Conservation (phyloP, 2,113 vertebrate genomes). For the Pampusana beccarii region DNA sequence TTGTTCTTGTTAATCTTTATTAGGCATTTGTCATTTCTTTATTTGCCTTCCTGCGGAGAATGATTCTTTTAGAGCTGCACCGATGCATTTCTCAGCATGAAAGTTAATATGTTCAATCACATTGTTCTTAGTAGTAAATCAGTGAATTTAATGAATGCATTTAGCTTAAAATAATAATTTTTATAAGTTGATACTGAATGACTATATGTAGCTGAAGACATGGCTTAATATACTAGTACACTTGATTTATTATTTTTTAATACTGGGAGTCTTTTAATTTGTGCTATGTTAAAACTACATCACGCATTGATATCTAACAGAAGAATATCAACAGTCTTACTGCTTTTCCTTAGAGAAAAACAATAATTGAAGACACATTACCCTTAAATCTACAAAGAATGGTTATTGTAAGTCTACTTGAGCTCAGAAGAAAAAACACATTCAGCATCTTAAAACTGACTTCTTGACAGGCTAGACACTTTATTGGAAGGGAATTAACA, state of each 20-base stretch:
- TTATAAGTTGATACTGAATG: not conserved
- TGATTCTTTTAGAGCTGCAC: not conserved
- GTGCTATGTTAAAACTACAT: not conserved
- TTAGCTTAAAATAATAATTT: not conserved
- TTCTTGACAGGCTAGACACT: not conserved
- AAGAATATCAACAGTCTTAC: not conserved
- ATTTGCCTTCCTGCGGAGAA: conserved; percentile 1
- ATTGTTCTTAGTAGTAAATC: not conserved
- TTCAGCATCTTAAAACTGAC: not conserved
- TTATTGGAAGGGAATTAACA: not conserved
- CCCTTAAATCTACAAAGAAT: not conserved
- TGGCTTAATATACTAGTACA: not conserved
- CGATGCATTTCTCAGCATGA: not conserved
- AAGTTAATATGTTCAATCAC: not conserved
- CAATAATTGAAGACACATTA: not conserved
- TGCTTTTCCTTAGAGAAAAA: not conserved
- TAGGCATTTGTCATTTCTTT: not conserved
- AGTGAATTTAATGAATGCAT: not conserved
- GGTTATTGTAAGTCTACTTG: not conserved
- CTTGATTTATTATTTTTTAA: not conserved
- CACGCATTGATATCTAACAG: not conserved
- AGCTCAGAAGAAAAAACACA: not conserved
- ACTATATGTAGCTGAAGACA: not conserved
- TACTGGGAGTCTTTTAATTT: not conserved
- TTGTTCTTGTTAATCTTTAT: not conserved